Evolutionary conservation across 1,140 invertebrate genomes (phyloP), one percentile per base, ranked within the genome.

Genomic region (Dolichoris vasculosae): DNA sequence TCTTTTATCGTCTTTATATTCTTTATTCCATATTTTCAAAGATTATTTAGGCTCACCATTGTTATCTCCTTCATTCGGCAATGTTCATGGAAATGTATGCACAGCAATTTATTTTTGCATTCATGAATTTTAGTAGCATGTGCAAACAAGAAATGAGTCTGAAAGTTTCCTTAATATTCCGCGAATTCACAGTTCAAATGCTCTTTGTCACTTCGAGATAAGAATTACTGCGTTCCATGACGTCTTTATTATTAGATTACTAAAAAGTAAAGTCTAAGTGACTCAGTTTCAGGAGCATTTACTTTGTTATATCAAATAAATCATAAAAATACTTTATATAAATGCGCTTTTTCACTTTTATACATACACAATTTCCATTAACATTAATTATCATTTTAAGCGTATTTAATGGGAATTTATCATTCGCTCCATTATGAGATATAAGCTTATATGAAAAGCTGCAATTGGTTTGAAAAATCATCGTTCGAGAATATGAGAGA

Each of bases 211-310:
- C 67, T 48, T 30, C 6, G 8, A 46, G 71, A 75, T 75, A 75
- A 75, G 71, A 75, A 75, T 75, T 75, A 75, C 71, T 46, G 71
- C 43, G 43, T 46, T 46, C 8, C n/a, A 69, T 30, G 43, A 43
- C 43, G 43, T 46, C 4, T 43, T 46, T 75, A 75, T 75, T n/a
- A 75, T 75, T 75, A 75, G 40, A 75, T 30, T 75, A 75, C 23
- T 43, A 48, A 75, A 75, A 75, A 46, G 40, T 75, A 30, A 75
- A 75, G n/a, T 26, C 11, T 46, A 26, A 69, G 67, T 69, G 67
- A 69, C 67, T 69, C 67, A 69, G 67, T 40, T 69, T 9, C 15
- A 20, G 8, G 32, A 69, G 32, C 15, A 69, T 40, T 69, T 69
- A 59, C 55, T 59, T 59, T 59, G 23, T 59, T 59, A 59, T 35